These are phyloP conservation scores for Zaprionus davidi DNA, from an alignment of 1,140 invertebrate genomes.

Conservation along the genomic window DNA sequence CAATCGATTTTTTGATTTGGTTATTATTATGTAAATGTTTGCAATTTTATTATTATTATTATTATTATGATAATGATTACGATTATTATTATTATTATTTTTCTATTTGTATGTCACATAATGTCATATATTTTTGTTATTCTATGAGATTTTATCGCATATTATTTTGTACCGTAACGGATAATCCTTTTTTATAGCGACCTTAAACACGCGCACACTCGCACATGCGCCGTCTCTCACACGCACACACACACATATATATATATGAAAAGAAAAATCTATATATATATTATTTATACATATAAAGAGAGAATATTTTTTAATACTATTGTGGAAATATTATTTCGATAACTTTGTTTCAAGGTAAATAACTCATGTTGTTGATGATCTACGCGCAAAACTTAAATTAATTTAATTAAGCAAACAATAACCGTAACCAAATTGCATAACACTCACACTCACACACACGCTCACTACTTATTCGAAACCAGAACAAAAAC, in stretches of 20 bases:
- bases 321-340: constrained; percentile 69
- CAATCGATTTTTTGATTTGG: constrained; percentile 73
- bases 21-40: constrained; percentile 68
- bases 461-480: constrained; percentile 38
- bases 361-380: constrained; percentile 57
- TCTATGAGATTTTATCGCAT: constrained; percentile 71
- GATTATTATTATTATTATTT: constrained; percentile 50
- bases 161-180: constrained; percentile 43
- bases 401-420: constrained; percentile 75
- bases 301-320: constrained; percentile 69
- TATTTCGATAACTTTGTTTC: constrained; percentile 65
- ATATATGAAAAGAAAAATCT: constrained; percentile 29
- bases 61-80: constrained; percentile 30
- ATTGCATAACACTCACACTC: constrained; percentile 21
- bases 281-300: constrained; percentile 65
- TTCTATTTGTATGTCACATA: constrained; percentile 65
- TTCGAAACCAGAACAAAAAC: constrained; percentile 59
- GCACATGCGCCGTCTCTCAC: constrained; percentile 42
- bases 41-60: constrained; percentile 52
- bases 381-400: constrained; percentile 69
- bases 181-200: constrained; percentile 56
- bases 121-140: constrained; percentile 69
- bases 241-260: constrained; percentile 28
- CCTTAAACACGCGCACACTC: constrained; percentile 49
- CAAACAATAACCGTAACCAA: constrained; percentile 21